Conservation (phyloP, 2,797 vertebrate genomes). For the Pempheris klunzingeri region DNA sequence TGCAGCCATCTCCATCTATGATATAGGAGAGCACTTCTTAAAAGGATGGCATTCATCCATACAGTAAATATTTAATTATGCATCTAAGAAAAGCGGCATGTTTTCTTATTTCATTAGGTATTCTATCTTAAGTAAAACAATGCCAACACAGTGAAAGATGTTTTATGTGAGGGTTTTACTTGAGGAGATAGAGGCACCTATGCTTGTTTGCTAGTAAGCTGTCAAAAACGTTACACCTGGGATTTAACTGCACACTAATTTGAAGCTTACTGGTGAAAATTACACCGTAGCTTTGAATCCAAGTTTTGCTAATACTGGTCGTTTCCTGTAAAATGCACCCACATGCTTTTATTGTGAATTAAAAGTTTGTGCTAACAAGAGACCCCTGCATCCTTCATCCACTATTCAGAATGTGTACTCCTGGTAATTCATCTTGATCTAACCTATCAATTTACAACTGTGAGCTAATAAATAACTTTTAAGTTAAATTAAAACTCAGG, state of each 20-base stretch:
- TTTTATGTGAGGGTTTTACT: neutral
- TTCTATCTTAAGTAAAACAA: constrained; percentile 4
- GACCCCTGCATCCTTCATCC: neutral
- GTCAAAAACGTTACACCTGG: neutral
- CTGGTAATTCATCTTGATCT: neutral
- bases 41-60: constrained; percentile 41
- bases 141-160: neutral
- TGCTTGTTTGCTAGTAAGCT: neutral
- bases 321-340: neutral
- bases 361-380: neutral
- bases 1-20: constrained; percentile 88
- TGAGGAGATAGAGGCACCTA: neutral
- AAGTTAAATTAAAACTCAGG: neutral
- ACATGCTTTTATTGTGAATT: constrained; percentile 3
- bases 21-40: constrained; percentile 80
- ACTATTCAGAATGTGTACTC: neutral
- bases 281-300: neutral
- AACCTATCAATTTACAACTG: neutral
- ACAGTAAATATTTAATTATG: constrained; percentile 19
- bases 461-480: neutral
- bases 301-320: neutral
- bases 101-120: neutral
- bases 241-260: neutral
- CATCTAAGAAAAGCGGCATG: neutral
- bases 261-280: neutral